These are phyloP conservation scores for Hypanus sabinus DNA, from an alignment of 2,113 vertebrate genomes.

Conservation along the genomic window DNA sequence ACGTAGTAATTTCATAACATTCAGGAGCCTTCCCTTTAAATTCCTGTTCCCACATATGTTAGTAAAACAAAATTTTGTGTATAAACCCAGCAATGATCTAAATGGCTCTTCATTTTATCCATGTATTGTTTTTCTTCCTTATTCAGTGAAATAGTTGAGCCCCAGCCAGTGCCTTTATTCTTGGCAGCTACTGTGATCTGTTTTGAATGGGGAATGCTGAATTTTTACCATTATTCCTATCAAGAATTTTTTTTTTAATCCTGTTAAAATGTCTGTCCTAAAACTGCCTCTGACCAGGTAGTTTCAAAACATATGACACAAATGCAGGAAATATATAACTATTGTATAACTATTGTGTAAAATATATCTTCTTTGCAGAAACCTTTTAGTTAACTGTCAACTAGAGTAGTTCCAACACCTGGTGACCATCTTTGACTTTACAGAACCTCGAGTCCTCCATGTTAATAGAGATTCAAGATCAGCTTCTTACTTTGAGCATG, in stretches of 20 bases:
- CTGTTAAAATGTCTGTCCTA: not conserved
- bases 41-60: not conserved
- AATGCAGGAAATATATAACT: not conserved
- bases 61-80: not conserved
- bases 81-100: not conserved
- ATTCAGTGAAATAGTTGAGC: not conserved
- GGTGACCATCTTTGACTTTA: not conserved
- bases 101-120: not conserved
- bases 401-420: not conserved
- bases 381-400: not conserved
- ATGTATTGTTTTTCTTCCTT: not conserved
- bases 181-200: not conserved
- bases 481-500: not conserved
- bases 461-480: not conserved
- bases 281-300: not conserved
- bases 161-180: not conserved
- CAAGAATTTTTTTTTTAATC: not conserved
- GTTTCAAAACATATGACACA: not conserved
- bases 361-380: not conserved
- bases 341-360: not conserved
- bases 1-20: not conserved
- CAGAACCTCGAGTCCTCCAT: not conserved
- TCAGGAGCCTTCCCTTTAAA: not conserved
- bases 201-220: conserved; percentile 12
- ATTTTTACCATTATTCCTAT: not conserved